Percentiles rank a stretch among this genome's conserved stretches.
phyloP scores from a whole-genome alignment of 1,140 invertebrate genomes.

The Heliothis virescens region DNA sequence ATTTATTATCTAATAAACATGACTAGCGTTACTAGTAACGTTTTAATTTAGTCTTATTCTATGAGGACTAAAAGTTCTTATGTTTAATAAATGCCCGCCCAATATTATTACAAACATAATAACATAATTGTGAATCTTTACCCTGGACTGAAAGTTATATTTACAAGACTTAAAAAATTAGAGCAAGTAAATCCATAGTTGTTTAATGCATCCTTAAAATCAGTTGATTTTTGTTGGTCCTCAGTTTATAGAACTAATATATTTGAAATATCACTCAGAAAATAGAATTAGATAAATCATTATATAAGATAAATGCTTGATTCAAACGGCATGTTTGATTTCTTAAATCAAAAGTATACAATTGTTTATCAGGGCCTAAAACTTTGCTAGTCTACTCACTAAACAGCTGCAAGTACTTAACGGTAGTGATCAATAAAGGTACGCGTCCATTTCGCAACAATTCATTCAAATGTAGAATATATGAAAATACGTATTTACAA shows the following conservation, averaged over 20 bases:
- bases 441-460: slow-evolving; percentile 10
- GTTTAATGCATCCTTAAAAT: slow-evolving; percentile 13
- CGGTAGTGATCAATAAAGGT: slow-evolving; percentile 21
- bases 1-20: slow-evolving; percentile 47
- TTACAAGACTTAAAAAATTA: slow-evolving; percentile 38
- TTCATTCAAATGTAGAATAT: neutral
- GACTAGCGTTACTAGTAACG: slow-evolving; percentile 48
- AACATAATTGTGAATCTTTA: slow-evolving; percentile 22
- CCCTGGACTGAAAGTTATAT: slow-evolving; percentile 42
- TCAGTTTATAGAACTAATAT: slow-evolving; percentile 36
- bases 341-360: slow-evolving; percentile 18
- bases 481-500: neutral
- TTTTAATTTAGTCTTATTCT: slow-evolving; percentile 34
- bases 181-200: slow-evolving; percentile 16
- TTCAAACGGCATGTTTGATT: slow-evolving; percentile 9
- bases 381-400: neutral
- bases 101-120: slow-evolving; percentile 22
- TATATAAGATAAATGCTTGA: slow-evolving; percentile 21
- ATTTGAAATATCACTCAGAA: slow-evolving; percentile 36
- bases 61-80: slow-evolving; percentile 30
- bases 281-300: slow-evolving; percentile 25
- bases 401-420: slow-evolving; percentile 7
- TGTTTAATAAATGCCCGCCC: slow-evolving; percentile 37
- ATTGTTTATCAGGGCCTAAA: slow-evolving; percentile 11
- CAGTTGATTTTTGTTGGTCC: slow-evolving; percentile 35